Base-by-base conservation (phyloP, 2,113 vertebrate genomes). In the Cyanistes caeruleus region DNA sequence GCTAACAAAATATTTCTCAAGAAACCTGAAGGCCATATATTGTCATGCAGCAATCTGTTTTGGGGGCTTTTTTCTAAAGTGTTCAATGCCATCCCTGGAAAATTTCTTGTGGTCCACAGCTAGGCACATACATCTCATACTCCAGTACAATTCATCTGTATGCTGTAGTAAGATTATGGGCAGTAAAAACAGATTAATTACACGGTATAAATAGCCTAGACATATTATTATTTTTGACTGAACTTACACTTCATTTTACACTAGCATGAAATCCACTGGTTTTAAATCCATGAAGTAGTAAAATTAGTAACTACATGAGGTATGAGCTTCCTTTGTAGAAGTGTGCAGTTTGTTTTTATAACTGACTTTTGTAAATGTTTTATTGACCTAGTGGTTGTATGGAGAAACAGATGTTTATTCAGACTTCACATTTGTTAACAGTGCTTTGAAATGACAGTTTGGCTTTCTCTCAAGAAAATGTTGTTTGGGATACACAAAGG, bases 391-490 rank as follows among this genome's bases (percentile, higher is more conserved):
- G 9, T 60, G 48, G 56, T 72, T 87, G 31, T 95, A 84, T 74
- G 75, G 53, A 84, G 75, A 89, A 41, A 46, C 46, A 56, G 7
- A 3, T 19, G 7, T 94, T 98, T 85, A 84, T 73, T 78, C 37
- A 91, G 82, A 65, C 78, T 83, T 53, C 55, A 87, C 60, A 95
- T 84, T 94, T 84, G 77, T 72, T 89, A 96, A 94, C 35, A 63
- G 46, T 94, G 43, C 65, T 94, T 91, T 76, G 94, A 81, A 91
- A 92, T 64, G 31, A 74, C 33, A 55, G 62, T 84, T 93, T 82
- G 23, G 55, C 33, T 78, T 75, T 69, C 56, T 62, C n/a, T 93
- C 48, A 94, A 58, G 15, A 95, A 90, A 92, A 87, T 33, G 2
- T 52, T 78, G 4, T 43, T 87, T 60, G 68, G 6, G 48, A 84